Evolutionary conservation across 2,888 invertebrate genomes (phyloP).

Genomic region (Reticulitermes lucifugus): DNA sequence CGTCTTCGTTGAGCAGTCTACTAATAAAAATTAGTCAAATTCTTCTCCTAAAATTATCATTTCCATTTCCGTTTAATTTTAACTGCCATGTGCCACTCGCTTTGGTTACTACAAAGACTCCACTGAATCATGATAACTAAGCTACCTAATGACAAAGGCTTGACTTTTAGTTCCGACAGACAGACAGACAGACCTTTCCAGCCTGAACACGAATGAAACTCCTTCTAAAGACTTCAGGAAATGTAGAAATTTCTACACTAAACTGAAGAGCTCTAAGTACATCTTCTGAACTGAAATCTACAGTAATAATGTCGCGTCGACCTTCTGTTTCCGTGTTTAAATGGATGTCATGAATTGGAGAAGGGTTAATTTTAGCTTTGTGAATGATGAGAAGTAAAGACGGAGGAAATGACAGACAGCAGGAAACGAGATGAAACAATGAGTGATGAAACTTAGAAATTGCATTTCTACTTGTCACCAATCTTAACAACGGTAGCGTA

Average conservation of each 20-base stretch:
- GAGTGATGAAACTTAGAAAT: slow-evolving; percentile 10
- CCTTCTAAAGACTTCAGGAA: background rate
- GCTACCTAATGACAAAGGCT: background rate
- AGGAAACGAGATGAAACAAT: slow-evolving; percentile 14
- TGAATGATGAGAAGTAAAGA: slow-evolving; percentile 12
- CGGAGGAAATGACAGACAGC: slow-evolving; percentile 1
- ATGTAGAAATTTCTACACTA: background rate
- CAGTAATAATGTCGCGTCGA: slow-evolving; percentile 3
- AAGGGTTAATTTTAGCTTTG: slow-evolving; percentile 28
- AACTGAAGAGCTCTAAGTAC: background rate
- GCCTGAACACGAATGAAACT: background rate
- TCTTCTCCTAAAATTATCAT: no score
- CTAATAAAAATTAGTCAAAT: no score
- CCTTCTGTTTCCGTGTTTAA: background rate
- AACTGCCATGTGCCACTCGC: background rate
- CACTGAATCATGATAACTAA: background rate
- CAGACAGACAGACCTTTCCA: background rate
- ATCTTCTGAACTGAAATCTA: background rate
- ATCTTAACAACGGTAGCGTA: background rate
- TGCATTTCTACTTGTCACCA: background rate
- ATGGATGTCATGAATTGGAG: slow-evolving; percentile 30
- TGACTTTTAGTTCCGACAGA: slow-evolving; percentile 15
- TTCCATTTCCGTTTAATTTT: no score
- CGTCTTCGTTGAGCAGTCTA: no score
- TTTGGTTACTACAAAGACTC: background rate